Evolutionary conservation across 2,113 vertebrate species (phyloP).

Genomic region (Alexandromys fortis): DNA sequence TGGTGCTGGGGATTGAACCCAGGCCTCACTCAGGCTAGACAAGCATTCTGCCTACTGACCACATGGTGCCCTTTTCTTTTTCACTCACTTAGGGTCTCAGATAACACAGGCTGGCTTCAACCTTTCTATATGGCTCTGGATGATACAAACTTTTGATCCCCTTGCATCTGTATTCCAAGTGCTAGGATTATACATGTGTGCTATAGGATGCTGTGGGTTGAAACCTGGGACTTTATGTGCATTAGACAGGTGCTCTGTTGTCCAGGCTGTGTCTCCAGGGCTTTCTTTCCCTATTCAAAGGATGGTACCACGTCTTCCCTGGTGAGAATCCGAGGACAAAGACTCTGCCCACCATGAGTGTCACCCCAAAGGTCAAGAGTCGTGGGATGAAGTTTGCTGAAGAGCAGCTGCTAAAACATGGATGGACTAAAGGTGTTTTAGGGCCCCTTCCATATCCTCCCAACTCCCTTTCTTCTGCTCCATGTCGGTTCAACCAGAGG

Average conservation of each 20-base stretch:
- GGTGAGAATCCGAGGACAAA: conserved; percentile 13
- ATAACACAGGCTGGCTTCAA: neutral
- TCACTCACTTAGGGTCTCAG: neutral
- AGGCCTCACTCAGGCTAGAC: neutral
- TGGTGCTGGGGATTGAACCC: neutral
- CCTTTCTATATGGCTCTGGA: neutral
- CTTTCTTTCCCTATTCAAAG: conserved; percentile 37
- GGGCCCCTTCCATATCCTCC: neutral
- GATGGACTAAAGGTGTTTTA: conserved; percentile 90
- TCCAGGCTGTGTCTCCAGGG: neutral
- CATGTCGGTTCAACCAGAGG: neutral
- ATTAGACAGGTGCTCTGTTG: neutral
- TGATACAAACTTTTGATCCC: neutral
- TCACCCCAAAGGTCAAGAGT: conserved; percentile 73
- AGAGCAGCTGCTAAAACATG: conserved; percentile 90
- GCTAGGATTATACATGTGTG: neutral
- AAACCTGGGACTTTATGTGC: neutral
- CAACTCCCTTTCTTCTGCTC: too few relatives aligned
- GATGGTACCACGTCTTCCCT: neutral
- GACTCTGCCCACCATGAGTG: conserved; percentile 69
- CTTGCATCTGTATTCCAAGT: neutral
- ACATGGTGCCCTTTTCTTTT: neutral
- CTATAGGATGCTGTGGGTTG: neutral
- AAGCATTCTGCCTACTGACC: neutral
- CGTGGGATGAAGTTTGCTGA: conserved; percentile 91